Conservation (phyloP, 2,113 vertebrate genomes). For the Lasiurus borealis region DNA sequence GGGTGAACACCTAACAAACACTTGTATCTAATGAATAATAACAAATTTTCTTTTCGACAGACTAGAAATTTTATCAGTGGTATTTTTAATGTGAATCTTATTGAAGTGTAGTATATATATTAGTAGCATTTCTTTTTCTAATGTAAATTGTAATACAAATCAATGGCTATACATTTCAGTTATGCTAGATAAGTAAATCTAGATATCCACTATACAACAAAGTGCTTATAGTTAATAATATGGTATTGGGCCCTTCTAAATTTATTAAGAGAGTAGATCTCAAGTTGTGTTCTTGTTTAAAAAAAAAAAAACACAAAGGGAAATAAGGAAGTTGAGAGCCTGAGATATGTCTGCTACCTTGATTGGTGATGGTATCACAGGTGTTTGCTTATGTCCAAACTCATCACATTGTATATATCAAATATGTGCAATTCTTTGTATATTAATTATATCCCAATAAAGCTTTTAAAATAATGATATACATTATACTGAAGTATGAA, state of each 20-base stretch:
- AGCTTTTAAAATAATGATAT: neutral
- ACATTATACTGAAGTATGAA: neutral
- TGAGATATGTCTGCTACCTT: neutral
- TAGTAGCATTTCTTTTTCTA: neutral
- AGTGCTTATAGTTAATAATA: neutral
- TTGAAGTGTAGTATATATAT: neutral
- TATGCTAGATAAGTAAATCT: neutral
- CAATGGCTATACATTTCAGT: neutral
- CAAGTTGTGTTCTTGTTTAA: neutral
- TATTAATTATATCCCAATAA: neutral
- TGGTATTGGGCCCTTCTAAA: neutral
- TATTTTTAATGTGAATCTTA: conserved; percentile 43
- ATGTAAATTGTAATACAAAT: neutral
- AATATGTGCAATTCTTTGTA: neutral
- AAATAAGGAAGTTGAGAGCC: neutral
- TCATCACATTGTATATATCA: neutral
- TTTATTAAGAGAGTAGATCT: neutral
- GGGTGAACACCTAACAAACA: neutral
- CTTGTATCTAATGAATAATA: neutral
- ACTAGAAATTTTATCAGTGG: neutral
- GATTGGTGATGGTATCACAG: neutral
- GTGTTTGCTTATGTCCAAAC: neutral
- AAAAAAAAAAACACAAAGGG: neutral
- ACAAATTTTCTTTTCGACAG: neutral
- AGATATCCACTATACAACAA: neutral